These are phyloP conservation scores for Hydrochoerus hydrochaeris DNA, from an alignment of 2,113 vertebrate species.

Conservation along the genomic window DNA sequence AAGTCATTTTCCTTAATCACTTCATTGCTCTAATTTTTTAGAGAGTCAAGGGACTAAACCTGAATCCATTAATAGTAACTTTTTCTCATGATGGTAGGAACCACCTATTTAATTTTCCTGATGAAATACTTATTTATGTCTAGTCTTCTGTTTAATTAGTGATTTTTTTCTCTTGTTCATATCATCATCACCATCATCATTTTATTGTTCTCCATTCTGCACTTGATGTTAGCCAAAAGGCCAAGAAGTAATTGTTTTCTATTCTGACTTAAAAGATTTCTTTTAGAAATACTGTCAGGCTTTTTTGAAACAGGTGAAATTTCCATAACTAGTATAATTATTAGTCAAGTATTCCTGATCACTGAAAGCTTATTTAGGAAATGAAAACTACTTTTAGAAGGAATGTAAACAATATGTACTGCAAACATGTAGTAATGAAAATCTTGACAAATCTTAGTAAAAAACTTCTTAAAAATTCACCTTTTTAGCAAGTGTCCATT, in stretches of 20 bases:
- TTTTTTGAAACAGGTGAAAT: constrained; percentile 27
- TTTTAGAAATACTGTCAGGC: constrained; percentile 23
- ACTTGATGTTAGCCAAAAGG: no score
- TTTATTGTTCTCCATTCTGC: neutral
- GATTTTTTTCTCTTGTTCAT: neutral
- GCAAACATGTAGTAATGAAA: neutral
- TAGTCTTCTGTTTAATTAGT: constrained; percentile 45
- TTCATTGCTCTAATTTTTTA: constrained; percentile 74
- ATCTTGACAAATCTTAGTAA: neutral
- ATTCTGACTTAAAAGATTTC: neutral
- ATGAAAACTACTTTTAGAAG: constrained; percentile 28
- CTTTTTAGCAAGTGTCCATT: neutral
- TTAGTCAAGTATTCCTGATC: neutral
- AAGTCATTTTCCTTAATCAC: constrained; percentile 71
- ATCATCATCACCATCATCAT: neutral
- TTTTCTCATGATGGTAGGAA: constrained; percentile 49
- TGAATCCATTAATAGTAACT: constrained; percentile 78
- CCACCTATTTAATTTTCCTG: constrained; percentile 69
- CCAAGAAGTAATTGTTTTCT: neutral
- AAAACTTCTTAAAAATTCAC: neutral
- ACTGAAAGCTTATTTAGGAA: neutral
- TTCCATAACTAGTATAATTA: neutral
- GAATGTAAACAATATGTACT: neutral
- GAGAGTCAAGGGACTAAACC: constrained; percentile 73
- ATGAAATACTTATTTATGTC: constrained; percentile 67